Evolutionary conservation across 64 coral and sea anemone species (phyloP).

Genomic region (Pocillopora verrucosa): DNA sequence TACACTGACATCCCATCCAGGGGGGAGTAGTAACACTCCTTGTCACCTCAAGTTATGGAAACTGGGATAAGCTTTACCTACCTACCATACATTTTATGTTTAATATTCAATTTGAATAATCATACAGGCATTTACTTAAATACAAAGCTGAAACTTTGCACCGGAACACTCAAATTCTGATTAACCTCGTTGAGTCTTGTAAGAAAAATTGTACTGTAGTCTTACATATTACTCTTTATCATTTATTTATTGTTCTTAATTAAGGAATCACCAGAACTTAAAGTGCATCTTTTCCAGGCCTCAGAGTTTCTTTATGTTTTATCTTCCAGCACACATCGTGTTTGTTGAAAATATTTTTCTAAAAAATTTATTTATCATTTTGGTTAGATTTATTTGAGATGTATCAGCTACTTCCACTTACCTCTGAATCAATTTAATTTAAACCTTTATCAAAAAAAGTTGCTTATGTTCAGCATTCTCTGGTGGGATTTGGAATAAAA

Average conservation of each 20-base stretch:
- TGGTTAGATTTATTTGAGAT: conserved; percentile 4
- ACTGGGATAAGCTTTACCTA: no score
- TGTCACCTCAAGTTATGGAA: no score
- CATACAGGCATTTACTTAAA: no score
- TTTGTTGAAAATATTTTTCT: conserved; percentile 18
- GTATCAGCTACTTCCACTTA: neutral
- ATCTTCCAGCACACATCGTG: neutral
- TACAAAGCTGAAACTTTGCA: no score
- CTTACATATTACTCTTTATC: neutral
- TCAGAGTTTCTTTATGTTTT: conserved; percentile 20
- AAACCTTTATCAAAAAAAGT: no score
- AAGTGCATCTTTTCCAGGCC: neutral
- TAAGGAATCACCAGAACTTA: conserved; percentile 32
- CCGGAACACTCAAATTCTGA: neutral
- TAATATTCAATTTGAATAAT: no score
- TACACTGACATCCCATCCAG: no score
- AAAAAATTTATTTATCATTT: conserved; percentile 18
- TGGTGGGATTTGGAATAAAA: no score
- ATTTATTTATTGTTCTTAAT: neutral
- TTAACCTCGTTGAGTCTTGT: neutral
- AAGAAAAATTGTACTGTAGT: neutral
- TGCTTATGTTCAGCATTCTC: no score
- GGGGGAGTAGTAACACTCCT: no score
- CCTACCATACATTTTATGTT: no score
- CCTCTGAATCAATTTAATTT: neutral